These are phyloP conservation scores for Conus betulinus DNA, from an alignment of 1,140 invertebrate species.

Conservation along the genomic window DNA sequence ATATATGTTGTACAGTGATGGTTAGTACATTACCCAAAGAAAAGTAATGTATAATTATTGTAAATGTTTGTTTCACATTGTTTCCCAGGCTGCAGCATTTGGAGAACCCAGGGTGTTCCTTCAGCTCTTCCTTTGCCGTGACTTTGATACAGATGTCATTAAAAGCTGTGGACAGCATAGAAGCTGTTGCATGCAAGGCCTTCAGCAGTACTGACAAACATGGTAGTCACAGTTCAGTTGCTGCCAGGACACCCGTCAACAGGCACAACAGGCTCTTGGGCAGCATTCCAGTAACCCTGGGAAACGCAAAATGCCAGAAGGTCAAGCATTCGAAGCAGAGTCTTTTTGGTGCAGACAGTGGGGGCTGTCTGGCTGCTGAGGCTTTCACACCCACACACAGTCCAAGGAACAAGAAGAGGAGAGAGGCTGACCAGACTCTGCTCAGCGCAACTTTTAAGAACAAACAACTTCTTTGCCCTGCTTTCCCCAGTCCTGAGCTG, in stretches of 20 bases:
- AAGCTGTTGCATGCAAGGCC: constrained; percentile 10
- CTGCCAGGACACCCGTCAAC: not conserved
- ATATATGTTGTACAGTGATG: too few species aligned
- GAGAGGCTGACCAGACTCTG: not conserved
- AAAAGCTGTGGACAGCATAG: constrained; percentile 54
- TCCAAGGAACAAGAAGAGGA: constrained; percentile 35
- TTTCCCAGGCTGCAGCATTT: not conserved
- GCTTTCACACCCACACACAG: constrained; percentile 38
- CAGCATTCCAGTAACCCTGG: constrained; percentile 18
- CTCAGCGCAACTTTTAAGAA: not conserved
- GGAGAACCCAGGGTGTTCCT: constrained; percentile 36
- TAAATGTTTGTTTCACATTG: not conserved
- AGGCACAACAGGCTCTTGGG: not conserved
- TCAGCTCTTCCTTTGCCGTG: constrained; percentile 50
- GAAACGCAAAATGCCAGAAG: constrained; percentile 12
- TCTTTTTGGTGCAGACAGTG: not conserved
- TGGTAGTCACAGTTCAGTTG: not conserved
- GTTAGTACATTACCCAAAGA: too few species aligned
- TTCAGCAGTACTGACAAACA: not conserved
- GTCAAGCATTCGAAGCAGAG: constrained; percentile 20
- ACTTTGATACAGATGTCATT: constrained; percentile 54
- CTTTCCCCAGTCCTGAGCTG: constrained; percentile 10
- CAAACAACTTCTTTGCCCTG: not conserved
- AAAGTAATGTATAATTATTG: not conserved
- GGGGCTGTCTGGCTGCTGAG: not conserved